Percentiles rank a stretch among this genome's conserved stretches.
Evolutionary conservation across 2,113 vertebrate species (phyloP).

Genomic region (Elaphurus davidianus): DNA sequence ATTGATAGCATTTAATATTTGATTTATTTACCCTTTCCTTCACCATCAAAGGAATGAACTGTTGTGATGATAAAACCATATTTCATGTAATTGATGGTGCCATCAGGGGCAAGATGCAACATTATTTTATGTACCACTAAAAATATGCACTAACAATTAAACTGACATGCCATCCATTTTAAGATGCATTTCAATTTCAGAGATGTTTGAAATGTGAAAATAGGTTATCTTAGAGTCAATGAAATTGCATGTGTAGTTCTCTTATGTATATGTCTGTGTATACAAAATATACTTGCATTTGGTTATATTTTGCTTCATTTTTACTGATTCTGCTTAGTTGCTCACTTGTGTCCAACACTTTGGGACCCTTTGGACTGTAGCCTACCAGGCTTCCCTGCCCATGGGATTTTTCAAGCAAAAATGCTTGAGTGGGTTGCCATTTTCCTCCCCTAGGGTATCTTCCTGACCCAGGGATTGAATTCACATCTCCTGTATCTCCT

Average conservation of each 20-base stretch:
- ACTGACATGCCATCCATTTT: background rate
- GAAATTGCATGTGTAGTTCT: background rate
- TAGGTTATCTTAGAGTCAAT: background rate
- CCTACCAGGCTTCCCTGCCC: background rate
- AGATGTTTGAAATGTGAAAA: slow-evolving; percentile 19
- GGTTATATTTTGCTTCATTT: background rate
- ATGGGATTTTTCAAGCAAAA: background rate
- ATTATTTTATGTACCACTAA: slow-evolving; percentile 36
- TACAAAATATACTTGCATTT: background rate
- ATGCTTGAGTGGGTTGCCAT: background rate
- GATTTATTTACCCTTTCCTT: slow-evolving; percentile 7
- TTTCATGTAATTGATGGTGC: slow-evolving; percentile 11
- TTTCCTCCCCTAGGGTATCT: background rate
- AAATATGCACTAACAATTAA: slow-evolving; percentile 30
- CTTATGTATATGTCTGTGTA: background rate
- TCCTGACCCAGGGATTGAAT: background rate
- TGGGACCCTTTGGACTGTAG: background rate
- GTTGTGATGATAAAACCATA: background rate
- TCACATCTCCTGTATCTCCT: background rate
- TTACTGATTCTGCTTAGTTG: background rate
- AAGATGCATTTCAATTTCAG: background rate
- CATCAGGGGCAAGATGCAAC: background rate
- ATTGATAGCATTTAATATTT: background rate
- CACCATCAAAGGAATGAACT: slow-evolving; percentile 14
- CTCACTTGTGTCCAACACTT: background rate